Base-by-base conservation (phyloP, 2,888 invertebrate genomes). In the Lithophane semibrunnea region DNA sequence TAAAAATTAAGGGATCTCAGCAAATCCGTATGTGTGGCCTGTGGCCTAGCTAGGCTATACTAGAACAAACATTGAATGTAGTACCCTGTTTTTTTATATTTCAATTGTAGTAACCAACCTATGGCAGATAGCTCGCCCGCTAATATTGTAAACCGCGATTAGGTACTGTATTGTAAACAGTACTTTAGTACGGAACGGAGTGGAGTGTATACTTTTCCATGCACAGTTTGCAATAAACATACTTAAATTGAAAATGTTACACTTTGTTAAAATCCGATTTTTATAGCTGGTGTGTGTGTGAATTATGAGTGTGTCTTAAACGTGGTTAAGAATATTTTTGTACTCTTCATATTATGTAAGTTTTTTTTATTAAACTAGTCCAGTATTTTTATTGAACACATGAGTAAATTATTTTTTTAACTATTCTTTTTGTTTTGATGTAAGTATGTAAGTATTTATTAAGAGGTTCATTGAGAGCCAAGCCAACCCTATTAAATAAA, bases 341-440 rank as follows among this genome's bases (percentile, higher is more conserved):
- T 44, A 44, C 2, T 56, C 10, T n/a, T 67, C 10, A 21, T 21
- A 52, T 63, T 21, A 52, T 63, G 29, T 63, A 70, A n/a, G 60
- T 65, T 73, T 80, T 61, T 60, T 80, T 71, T 18, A 56, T 49
- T 71, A n/a, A 68, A 68, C 81, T 82, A 80, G 82, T 84, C 74
- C 60, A 60, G 49, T 82, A 67, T 73, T 52, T 68, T 72, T 61
- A 79, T 74, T 73, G 37, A 79, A 79, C 49, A 44, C 24, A 21
- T 24, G 52, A 82, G n/a, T 83, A 83, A 81, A 83, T 64, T 21
- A 56, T 68, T 5, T 58, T 68, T 9, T 75, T 54, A 21, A 13
- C 44, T 47, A 58, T 64, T 68, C 0, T 16, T 42, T 61, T 76
- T 44, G 47, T 69, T 75, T 61, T 9, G 4, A 37, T 37, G 37